Base-by-base conservation (phyloP, 2,888 invertebrate genomes). In the Gandaritis pyraliata region DNA sequence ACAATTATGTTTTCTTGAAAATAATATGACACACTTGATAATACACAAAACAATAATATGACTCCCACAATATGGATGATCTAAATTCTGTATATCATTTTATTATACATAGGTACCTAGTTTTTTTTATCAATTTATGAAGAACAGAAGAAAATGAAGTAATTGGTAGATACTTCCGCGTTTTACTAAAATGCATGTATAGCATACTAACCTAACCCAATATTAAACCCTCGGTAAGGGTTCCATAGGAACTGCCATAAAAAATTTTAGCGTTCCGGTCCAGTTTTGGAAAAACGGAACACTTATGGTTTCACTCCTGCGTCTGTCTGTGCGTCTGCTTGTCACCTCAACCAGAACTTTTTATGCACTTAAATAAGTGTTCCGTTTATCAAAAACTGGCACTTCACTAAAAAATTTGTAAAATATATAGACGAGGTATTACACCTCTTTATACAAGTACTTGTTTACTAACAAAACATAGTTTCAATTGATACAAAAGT, bases 101-200 rank as follows among this genome's bases (percentile, higher is more conserved):
- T 43, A 15, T 3, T 3, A n/a, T 23, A 23, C 23, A 23, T 23
- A 23, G 0, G 1, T 23, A 38, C 1, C 38, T n/a, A n/a, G n/a
- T n/a, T n/a, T 38, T 38, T 38, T 6, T 16, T 33, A 53, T 53
- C 6, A 53, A 15, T 23, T 16, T 15, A 36, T 12, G 38, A 50
- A 6, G 16, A 52, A 53, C 8, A 30, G 48, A 29, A 51, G 18
- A 33, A 39, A 33, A 43, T 43, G 43, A 47, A 13, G 51, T 51
- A 51, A 47, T 39, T 5, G 2, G 8, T 33, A 18, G 15, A 29
- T 15, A 58, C 7, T 8, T 15, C 1, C 18, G 38, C 18, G 45
- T 58, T 58, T 36, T 58, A 29, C 16, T 51, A 16, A 39, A 46
- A 51, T 46, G 58, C 58, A 58, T 51, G 58, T 58, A 46, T 58